Evolutionary conservation across 2,888 invertebrate genomes (phyloP).

Genomic region (Tromatobia lineatoria): DNA sequence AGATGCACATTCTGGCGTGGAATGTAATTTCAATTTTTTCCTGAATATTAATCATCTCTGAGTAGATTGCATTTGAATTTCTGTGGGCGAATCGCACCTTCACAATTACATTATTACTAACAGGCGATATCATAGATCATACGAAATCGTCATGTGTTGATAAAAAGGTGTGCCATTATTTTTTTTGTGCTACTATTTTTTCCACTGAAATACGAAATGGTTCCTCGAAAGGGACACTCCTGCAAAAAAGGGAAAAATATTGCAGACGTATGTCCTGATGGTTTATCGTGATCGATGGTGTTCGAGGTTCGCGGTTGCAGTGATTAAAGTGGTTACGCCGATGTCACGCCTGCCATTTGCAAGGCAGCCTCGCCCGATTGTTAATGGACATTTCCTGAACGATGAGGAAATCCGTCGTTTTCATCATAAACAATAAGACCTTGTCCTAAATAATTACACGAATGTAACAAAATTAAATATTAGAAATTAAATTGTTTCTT

Average conservation of each 20-base stretch:
- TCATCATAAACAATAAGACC: constrained; percentile 20
- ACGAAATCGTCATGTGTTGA: constrained; percentile 30
- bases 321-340: constrained; percentile 45
- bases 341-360: constrained; percentile 40
- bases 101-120: neutral
- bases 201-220: constrained; percentile 8
- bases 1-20: no score
- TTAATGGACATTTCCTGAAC: constrained; percentile 34
- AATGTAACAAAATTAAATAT: no score
- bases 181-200: constrained; percentile 7
- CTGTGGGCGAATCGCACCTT: no score
- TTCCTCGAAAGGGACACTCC: constrained; percentile 38
- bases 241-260: constrained; percentile 25
- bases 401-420: neutral
- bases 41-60: no score
- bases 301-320: constrained; percentile 26
- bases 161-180: constrained; percentile 42
- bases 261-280: constrained; percentile 7
- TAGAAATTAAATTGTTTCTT: no score
- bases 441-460: constrained; percentile 18
- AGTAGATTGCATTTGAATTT: no score
- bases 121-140: constrained; percentile 25
- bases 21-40: no score
- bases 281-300: constrained; percentile 53
- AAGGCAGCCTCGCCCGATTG: constrained; percentile 45